A percentile compares a stretch with the other conserved stretches of the same genome.
Conservation (phyloP, 1,140 invertebrate species). For the Lordiphosa stackelbergi region DNA sequence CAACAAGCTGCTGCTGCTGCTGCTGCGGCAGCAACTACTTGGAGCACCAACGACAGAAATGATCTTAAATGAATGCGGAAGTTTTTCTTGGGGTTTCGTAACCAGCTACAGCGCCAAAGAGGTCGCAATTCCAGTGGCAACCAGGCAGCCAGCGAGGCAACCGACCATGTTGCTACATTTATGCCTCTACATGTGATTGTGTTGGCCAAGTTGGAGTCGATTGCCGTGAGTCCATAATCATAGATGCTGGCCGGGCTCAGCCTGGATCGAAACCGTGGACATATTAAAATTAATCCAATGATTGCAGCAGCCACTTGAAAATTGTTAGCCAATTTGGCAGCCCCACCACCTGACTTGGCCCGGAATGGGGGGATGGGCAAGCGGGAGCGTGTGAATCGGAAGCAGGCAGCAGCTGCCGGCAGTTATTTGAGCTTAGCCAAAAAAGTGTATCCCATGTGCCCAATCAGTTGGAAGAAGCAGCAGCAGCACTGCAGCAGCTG, state of each 20-base stretch:
- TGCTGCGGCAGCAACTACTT: conserved; percentile 55
- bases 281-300: conserved; percentile 76
- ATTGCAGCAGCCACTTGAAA: conserved; percentile 64
- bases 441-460: conserved; percentile 53
- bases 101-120: conserved; percentile 74
- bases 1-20: conserved; percentile 38
- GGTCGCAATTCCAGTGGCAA: conserved; percentile 74
- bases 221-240: conserved; percentile 71
- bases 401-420: conserved; percentile 44
- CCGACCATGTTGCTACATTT: conserved; percentile 69
- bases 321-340: conserved; percentile 66
- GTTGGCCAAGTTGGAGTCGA: conserved; percentile 38
- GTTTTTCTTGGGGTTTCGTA: conserved; percentile 77
- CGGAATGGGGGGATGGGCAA: conserved; percentile 1
- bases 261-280: conserved; percentile 65
- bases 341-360: conserved; percentile 16
- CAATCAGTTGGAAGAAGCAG: conserved; percentile 57
- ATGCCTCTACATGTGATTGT: conserved; percentile 45
- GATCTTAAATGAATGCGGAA: conserved; percentile 77
- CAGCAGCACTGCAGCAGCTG: conserved; percentile 29
- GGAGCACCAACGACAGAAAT: conserved; percentile 74
- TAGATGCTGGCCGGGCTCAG: conserved; percentile 55
- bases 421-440: conserved; percentile 69
- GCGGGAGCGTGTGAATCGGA: conserved; percentile 45
- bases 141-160: conserved; percentile 31